These are phyloP conservation scores for sheep (Ovis aries) DNA, from an alignment of 2,113 vertebrate species.

Conservation along the genomic window DNA sequence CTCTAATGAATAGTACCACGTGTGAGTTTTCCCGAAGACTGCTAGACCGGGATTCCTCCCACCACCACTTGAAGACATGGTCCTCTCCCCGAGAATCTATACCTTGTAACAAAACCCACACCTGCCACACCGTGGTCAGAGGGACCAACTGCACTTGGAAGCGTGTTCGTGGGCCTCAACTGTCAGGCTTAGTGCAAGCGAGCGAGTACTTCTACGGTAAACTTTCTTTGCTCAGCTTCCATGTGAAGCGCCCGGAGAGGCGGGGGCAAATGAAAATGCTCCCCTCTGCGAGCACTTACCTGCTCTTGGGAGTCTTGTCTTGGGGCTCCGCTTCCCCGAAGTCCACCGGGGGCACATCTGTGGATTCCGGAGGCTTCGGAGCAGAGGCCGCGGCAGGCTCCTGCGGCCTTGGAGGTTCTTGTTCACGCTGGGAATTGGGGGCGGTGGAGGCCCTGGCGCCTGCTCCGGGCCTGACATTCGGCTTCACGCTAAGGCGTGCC, in stretches of 20 bases:
- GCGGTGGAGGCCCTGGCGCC: constrained; percentile 63
- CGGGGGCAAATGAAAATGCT: not conserved
- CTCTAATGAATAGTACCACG: not conserved
- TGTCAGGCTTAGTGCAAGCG: not conserved
- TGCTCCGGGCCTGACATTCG: constrained; percentile 84
- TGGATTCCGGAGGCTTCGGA: constrained; percentile 3
- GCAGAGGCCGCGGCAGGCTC: not conserved
- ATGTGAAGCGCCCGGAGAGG: not conserved
- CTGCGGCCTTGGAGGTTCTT: not conserved
- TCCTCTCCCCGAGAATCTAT: not conserved
- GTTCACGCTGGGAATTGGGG: not conserved
- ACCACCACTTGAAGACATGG: not conserved
- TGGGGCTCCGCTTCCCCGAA: not conserved
- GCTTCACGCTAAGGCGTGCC: constrained; percentile 89
- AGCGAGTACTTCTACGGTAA: not conserved
- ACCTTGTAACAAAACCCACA: not conserved
- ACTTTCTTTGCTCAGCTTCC: not conserved
- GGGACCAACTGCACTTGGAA: not conserved
- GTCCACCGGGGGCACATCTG: not conserved
- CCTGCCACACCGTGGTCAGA: not conserved
- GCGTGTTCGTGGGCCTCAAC: not conserved
- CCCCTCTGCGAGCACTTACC: not conserved
- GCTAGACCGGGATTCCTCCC: not conserved
- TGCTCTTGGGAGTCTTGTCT: not conserved
- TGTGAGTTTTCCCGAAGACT: not conserved